phyloP scores from a whole-genome alignment of 1,140 invertebrate species.

The Phymorhynchus buccinoides region DNA sequence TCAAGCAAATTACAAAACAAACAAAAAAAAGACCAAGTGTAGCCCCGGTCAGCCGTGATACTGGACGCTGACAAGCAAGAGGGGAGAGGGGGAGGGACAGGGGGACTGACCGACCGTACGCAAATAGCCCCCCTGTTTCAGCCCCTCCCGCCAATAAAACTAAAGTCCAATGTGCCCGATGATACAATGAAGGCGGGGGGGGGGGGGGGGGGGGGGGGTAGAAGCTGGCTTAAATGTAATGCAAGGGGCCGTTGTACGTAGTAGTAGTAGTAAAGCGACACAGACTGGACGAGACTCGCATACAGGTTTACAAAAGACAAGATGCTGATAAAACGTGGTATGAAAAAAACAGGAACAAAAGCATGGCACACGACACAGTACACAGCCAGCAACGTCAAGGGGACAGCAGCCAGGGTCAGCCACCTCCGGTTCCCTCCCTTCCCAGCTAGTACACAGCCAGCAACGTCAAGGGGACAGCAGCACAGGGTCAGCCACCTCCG shows the following conservation, averaged over 20 bases:
- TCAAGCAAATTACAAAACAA: conserved; percentile 25
- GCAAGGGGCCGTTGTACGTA: neutral
- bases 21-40: conserved; percentile 1
- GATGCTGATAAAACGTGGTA: neutral
- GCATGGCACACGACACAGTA: conserved; percentile 5
- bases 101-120: neutral
- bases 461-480: neutral
- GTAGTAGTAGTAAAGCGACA: neutral
- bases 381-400: neutral
- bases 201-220: neutral
- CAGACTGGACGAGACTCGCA: neutral
- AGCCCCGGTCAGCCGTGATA: neutral
- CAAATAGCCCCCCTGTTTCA: neutral
- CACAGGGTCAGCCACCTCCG: neutral
- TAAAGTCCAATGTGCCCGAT: conserved; percentile 10
- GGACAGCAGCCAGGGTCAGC: neutral
- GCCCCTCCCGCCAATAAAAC: neutral
- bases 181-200: neutral
- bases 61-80: neutral
- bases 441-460: too few relatives aligned
- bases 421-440: neutral
- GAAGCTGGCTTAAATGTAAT: neutral
- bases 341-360: neutral
- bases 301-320: too few relatives aligned
- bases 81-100: neutral